Conservation (phyloP, 1,140 invertebrate genomes). For the Papilio polyxenes region DNA sequence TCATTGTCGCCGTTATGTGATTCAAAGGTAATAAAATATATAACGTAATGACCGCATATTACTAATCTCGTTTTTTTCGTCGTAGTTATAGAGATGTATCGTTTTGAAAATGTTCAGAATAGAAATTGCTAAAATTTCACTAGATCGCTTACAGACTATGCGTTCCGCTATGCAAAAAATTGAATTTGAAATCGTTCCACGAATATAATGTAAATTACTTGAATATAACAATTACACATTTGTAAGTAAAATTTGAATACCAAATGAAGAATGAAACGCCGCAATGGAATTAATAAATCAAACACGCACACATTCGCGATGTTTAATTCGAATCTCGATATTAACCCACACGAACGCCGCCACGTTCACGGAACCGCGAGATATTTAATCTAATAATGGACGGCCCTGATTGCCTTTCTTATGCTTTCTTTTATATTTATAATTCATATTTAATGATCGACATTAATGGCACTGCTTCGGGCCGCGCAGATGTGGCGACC, state of each 20-base stretch:
- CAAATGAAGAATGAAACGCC: slow-evolving; percentile 28
- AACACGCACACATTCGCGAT: slow-evolving; percentile 35
- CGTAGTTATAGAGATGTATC: slow-evolving; percentile 78
- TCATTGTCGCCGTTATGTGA: slow-evolving; percentile 49
- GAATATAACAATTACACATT: slow-evolving; percentile 20
- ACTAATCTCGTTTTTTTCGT: slow-evolving; percentile 78
- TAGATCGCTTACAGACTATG: background rate
- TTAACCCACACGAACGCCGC: slow-evolving; percentile 32
- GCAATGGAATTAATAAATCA: slow-evolving; percentile 32
- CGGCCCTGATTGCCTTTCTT: slow-evolving; percentile 63
- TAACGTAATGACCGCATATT: slow-evolving; percentile 45
- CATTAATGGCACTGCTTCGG: slow-evolving; percentile 63
- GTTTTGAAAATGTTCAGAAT: background rate
- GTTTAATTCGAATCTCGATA: slow-evolving; percentile 35
- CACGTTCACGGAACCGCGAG: slow-evolving; percentile 45
- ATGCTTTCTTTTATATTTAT: slow-evolving; percentile 66
- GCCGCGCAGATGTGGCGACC: slow-evolving; percentile 44
- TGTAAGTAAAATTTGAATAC: slow-evolving; percentile 17
- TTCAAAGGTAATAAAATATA: slow-evolving; percentile 33
- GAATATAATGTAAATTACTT: slow-evolving; percentile 10
- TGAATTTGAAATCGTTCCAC: slow-evolving; percentile 40
- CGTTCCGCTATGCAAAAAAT: background rate
- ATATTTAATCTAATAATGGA: slow-evolving; percentile 68
- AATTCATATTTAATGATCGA: slow-evolving; percentile 70
- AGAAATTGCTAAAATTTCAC: background rate